Conservation (phyloP, 2,797 vertebrate species). For the Serranus cabrilla region DNA sequence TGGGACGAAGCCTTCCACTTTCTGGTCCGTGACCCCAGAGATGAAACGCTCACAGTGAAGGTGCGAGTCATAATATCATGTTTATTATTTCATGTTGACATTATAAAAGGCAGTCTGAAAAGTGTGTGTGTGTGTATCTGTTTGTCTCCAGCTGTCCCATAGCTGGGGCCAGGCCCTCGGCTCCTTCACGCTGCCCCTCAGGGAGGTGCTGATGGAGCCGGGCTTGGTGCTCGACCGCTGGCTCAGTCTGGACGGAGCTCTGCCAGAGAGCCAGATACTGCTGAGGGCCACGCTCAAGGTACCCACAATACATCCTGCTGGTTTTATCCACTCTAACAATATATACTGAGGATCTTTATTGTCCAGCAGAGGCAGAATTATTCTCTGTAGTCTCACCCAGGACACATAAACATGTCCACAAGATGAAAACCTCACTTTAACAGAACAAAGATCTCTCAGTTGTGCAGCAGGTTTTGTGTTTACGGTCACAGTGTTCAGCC, state of each 20-base stretch:
- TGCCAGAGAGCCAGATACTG: slow-evolving; percentile 88
- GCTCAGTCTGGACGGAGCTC: slow-evolving; percentile 86
- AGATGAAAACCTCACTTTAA: no score
- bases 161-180: slow-evolving; percentile 88
- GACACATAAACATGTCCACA: no score
- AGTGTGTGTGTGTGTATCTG: slow-evolving; percentile 1
- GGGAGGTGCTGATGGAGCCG: slow-evolving; percentile 85
- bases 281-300: slow-evolving; percentile 91
- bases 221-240: slow-evolving; percentile 89
- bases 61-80: slow-evolving; percentile 72
- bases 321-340: neutral
- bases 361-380: no score
- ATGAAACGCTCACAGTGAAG: slow-evolving; percentile 90
- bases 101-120: neutral
- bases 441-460: no score
- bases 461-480: no score
- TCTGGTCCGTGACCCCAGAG: slow-evolving; percentile 88
- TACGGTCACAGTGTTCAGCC: no score
- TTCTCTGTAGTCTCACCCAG: no score
- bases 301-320: slow-evolving; percentile 47
- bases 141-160: slow-evolving; percentile 82
- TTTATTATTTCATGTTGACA: no score
- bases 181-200: slow-evolving; percentile 85
- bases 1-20: slow-evolving; percentile 93
- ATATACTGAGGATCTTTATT: neutral